Percentiles rank a stretch among this genome's conserved stretches.
Evolutionary conservation across 2,888 invertebrate species (phyloP).

Genomic region (Tiphia femorata): DNA sequence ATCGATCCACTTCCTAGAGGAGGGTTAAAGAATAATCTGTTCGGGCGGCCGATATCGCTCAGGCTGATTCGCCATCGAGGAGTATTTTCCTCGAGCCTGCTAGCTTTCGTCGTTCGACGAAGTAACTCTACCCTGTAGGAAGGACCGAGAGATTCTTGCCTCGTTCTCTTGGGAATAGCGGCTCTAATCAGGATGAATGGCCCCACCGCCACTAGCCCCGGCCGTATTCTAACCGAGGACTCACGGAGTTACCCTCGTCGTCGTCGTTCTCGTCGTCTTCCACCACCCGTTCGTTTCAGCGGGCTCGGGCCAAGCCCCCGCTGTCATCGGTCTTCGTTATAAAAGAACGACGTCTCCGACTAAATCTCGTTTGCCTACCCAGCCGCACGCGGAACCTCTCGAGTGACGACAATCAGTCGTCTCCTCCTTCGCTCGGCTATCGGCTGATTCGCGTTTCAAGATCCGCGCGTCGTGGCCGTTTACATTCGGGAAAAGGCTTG

Average conservation of each 20-base stretch:
- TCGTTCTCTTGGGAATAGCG: conserved; percentile 56
- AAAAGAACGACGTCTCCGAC: conserved; percentile 53
- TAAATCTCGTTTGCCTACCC: conserved; percentile 57
- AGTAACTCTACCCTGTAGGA: too few species aligned
- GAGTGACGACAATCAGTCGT: conserved; percentile 38
- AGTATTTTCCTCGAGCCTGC: too few species aligned
- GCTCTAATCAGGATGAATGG: conserved; percentile 65
- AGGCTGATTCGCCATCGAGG: too few species aligned
- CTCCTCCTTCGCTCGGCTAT: not conserved
- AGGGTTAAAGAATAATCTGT: too few species aligned
- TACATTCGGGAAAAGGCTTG: conserved; percentile 6
- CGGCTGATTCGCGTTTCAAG: conserved; percentile 6
- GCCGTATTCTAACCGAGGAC: conserved; percentile 54
- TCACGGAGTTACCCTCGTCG: conserved; percentile 34
- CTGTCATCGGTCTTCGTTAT: conserved; percentile 66
- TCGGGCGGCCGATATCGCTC: too few species aligned
- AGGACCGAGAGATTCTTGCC: conserved; percentile 45
- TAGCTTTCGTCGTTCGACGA: too few species aligned
- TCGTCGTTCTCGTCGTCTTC: conserved; percentile 18
- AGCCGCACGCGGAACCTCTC: conserved; percentile 21
- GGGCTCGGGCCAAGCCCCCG: conserved; percentile 38
- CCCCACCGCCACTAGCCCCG: conserved; percentile 51
- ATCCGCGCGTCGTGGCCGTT: too few species aligned
- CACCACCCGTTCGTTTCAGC: not conserved
- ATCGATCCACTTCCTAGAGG: too few species aligned